These are phyloP conservation scores for Microchirus variegatus DNA, from an alignment of 2,797 vertebrate genomes.

Conservation along the genomic window DNA sequence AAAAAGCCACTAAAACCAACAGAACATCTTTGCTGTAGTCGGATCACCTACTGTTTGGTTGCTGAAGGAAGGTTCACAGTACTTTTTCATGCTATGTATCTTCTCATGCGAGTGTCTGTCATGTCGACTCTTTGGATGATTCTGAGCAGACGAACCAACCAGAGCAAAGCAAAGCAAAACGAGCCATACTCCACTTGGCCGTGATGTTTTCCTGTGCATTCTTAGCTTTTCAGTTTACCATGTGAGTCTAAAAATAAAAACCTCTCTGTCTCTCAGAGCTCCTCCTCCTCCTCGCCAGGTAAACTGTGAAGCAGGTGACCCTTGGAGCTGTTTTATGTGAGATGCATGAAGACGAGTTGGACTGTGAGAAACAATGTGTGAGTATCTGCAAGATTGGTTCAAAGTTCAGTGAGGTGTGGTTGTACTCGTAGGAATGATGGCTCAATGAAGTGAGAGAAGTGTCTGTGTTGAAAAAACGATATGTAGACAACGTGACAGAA, in stretches of 20 bases:
- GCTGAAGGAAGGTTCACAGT: slow-evolving; percentile 49
- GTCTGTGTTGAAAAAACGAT: neutral
- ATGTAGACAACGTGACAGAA: neutral
- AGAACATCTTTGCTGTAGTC: slow-evolving; percentile 40
- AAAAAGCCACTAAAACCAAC: no score
- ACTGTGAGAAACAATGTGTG: neutral
- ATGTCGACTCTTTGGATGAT: slow-evolving; percentile 2
- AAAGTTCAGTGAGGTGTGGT: slow-evolving; percentile 59
- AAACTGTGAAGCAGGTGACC: slow-evolving; percentile 19
- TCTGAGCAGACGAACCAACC: slow-evolving; percentile 16
- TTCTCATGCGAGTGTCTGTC: slow-evolving; percentile 12
- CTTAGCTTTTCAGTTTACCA: slow-evolving; percentile 34
- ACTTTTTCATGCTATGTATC: slow-evolving; percentile 24
- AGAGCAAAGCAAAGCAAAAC: slow-evolving; percentile 61
- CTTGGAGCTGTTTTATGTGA: slow-evolving; percentile 27
- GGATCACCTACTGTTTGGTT: slow-evolving; percentile 32
- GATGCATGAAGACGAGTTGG: slow-evolving; percentile 6
- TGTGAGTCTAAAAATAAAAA: neutral
- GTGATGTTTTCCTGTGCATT: slow-evolving; percentile 26
- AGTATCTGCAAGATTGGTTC: slow-evolving; percentile 16
- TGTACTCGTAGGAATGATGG: neutral
- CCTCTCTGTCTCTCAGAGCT: neutral
- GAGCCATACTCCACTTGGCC: slow-evolving; percentile 27
- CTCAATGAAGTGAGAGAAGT: neutral
- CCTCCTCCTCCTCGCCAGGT: slow-evolving; percentile 10